These are phyloP conservation scores for Dendrocopos noguchii DNA, from an alignment of 2,113 vertebrate species.

Conservation along the genomic window DNA sequence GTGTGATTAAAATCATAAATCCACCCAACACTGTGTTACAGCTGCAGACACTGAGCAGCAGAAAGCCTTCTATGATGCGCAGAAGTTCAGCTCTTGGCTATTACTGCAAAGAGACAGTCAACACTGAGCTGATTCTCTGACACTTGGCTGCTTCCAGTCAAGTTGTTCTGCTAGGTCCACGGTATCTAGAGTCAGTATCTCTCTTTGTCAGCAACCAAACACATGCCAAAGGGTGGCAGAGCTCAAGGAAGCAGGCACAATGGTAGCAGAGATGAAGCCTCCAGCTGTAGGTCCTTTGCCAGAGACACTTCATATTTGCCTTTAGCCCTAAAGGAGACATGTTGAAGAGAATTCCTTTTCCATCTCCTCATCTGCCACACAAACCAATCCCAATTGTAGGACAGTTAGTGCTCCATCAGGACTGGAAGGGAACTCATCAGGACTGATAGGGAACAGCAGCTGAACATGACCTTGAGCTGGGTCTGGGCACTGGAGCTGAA, in stretches of 20 bases:
- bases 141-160: background rate
- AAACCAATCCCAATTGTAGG: accelerated
- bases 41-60: background rate
- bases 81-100: background rate
- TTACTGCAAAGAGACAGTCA: background rate
- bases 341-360: background rate
- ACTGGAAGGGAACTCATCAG: background rate
- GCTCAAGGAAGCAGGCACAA: background rate
- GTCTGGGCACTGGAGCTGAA: accelerated
- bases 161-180: background rate
- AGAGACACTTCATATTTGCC: background rate
- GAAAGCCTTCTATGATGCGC: accelerated
- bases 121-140: background rate
- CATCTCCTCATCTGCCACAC: background rate
- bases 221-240: background rate
- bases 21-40: accelerated
- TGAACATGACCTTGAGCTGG: background rate
- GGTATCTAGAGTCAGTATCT: background rate
- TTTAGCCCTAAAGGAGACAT: background rate
- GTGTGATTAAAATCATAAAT: background rate
- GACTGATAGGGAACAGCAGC: background rate
- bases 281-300: background rate
- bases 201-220: background rate
- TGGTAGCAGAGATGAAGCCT: background rate
- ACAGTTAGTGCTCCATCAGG: background rate